Evolutionary conservation across 2,113 vertebrate species (phyloP), one percentile per base, ranked within the genome.

Genomic region (Amblyopsis rosae): DNA sequence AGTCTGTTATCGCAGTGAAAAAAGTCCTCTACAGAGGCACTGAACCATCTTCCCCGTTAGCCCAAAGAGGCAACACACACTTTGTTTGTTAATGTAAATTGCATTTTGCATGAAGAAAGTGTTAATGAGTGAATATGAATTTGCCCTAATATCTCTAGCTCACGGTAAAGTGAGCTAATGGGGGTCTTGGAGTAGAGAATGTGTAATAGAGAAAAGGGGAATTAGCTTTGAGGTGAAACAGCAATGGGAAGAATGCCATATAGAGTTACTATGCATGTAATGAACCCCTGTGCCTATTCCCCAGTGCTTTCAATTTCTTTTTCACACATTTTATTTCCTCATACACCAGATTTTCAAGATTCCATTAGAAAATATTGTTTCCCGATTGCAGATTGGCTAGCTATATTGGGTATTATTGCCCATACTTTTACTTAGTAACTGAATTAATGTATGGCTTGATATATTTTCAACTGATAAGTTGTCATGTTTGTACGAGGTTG

Each of bases 31-130:
- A 59, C 57, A 72, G 58, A 69, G 53, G 41, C 65, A 62, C 54
- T 50, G 64, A 60, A 70, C 75, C 62, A 59, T 62, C 45, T 26
- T 32, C 9, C 5, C 59, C 41, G 65, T 69, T 74, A 46, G 72
- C 80, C 74, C 48, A 17, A 46, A 79, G 79, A 62, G 62, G 71
- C 6, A 79, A 57, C 67, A 60, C 60, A 67, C 73, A 75, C 77
- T 81, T 71, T 66, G 19, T 82, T 80, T 81, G 76, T 77, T 80
- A 79, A 83, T 72, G 69, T 33, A 76, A 83, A 80, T 76, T 84
- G 72, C 66, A 86, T 82, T 82, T 84, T 85, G 65, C 79, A 81
- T 73, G 33, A 73, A 71, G 47, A 79, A 83, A 81, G 69, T 73
- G 54, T 76, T 83, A 83, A 82, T 85, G 80, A 85, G 74, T 1